These are phyloP conservation scores for Rhopalosiphum maidis DNA, from an alignment of 1,140 invertebrate genomes.

Conservation along the genomic window DNA sequence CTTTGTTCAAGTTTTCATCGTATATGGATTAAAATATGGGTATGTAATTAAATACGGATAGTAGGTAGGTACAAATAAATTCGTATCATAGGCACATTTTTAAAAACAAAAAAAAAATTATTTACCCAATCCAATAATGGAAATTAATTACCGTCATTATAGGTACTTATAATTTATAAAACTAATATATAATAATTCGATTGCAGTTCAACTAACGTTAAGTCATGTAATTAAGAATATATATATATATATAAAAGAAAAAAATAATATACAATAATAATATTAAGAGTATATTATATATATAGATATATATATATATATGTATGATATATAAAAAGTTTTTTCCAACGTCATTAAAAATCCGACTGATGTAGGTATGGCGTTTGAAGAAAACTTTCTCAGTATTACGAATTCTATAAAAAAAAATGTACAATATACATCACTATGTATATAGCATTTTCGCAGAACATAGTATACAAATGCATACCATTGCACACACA, in stretches of 20 bases:
- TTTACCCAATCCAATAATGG: neutral
- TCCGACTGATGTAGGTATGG: neutral
- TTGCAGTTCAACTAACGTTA: neutral
- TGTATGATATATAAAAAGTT: neutral
- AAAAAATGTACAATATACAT: neutral
- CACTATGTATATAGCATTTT: neutral
- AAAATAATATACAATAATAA: neutral
- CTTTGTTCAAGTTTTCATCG: neutral
- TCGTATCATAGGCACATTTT: neutral
- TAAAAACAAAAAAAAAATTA: neutral
- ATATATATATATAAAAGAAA: neutral
- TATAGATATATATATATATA: neutral
- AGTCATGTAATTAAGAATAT: neutral
- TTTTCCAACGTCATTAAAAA: conserved; percentile 27
- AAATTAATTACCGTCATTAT: neutral
- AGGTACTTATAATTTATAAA: neutral
- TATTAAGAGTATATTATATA: neutral
- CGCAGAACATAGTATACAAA: neutral
- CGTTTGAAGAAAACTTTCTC: neutral
- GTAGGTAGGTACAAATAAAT: neutral
- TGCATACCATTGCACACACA: neutral
- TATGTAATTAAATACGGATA: neutral
- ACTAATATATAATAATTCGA: neutral
- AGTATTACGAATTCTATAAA: neutral
- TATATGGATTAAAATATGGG: neutral